Conservation (phyloP, 2,113 vertebrate species). For the Nesoenas mayeri region DNA sequence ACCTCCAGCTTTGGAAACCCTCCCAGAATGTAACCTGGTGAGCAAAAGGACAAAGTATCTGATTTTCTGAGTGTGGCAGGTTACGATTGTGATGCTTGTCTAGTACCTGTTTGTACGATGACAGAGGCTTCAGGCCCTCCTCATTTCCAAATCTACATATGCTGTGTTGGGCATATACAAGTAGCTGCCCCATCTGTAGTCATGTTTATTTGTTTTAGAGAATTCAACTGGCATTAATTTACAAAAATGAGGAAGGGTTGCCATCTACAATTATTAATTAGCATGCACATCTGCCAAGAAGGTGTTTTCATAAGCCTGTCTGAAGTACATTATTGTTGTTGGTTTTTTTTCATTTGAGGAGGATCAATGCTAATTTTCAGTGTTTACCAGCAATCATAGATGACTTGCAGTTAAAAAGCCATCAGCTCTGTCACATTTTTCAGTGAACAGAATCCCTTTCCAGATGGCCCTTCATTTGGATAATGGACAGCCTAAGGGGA, state of each 20-base stretch:
- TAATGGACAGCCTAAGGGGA: slow-evolving; percentile 82
- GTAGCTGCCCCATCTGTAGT: slow-evolving; percentile 41
- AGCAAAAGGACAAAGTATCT: background rate
- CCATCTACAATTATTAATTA: slow-evolving; percentile 67
- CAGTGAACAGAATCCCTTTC: slow-evolving; percentile 81
- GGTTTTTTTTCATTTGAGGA: slow-evolving; percentile 72
- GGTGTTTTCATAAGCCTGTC: slow-evolving; percentile 65
- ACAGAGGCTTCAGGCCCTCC: slow-evolving; percentile 6
- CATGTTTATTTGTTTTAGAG: slow-evolving; percentile 67
- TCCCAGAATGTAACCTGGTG: background rate
- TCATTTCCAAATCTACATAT: slow-evolving; percentile 9
- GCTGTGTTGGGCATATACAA: slow-evolving; percentile 15
- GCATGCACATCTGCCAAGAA: slow-evolving; percentile 67
- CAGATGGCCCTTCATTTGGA: slow-evolving; percentile 83
- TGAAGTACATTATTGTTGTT: slow-evolving; percentile 74
- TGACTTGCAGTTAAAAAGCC: slow-evolving; percentile 84
- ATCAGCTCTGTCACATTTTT: slow-evolving; percentile 82
- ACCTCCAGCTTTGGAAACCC: background rate
- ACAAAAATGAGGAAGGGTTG: slow-evolving; percentile 66
- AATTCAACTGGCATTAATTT: slow-evolving; percentile 66
- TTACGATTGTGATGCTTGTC: background rate
- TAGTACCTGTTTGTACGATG: background rate
- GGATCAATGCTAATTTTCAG: slow-evolving; percentile 78
- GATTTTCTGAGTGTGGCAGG: slow-evolving; percentile 1
- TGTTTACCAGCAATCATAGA: slow-evolving; percentile 81